Evolutionary conservation across 2,113 vertebrate genomes (phyloP).

Genomic region (Malurus cyaneus): DNA sequence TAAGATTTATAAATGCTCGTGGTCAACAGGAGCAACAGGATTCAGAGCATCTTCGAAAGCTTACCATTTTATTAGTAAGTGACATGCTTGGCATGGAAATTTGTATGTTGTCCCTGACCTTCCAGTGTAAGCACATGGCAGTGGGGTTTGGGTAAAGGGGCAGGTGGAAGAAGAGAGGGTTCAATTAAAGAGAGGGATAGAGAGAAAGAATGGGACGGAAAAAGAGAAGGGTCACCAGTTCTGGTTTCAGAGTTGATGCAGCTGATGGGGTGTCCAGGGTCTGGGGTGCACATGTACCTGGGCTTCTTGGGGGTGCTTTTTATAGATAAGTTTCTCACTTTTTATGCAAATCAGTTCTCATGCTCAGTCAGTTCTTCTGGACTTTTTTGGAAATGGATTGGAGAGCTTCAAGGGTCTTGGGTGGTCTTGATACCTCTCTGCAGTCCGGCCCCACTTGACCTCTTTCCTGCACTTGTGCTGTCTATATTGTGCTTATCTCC

Average conservation of each 20-base stretch:
- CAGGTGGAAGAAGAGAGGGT: background rate
- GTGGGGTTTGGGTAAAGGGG: background rate
- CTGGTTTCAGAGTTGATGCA: background rate
- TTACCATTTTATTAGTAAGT: background rate
- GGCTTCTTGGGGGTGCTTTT: background rate
- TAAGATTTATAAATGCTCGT: background rate
- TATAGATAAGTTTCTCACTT: background rate
- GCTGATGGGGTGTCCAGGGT: no score
- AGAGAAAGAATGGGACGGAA: background rate
- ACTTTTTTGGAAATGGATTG: background rate
- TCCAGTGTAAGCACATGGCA: background rate
- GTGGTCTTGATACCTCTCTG: background rate
- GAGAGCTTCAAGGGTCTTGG: background rate
- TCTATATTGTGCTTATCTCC: background rate
- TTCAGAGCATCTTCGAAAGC: background rate
- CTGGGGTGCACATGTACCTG: background rate
- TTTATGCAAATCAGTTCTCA: background rate
- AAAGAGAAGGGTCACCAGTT: background rate
- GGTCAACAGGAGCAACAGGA: background rate
- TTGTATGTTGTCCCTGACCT: background rate
- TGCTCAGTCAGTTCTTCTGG: background rate
- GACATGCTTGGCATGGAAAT: background rate
- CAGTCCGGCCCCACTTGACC: no score
- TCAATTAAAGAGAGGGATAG: background rate
- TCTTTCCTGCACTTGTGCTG: background rate